phyloP scores from a whole-genome alignment of 1,140 invertebrate genomes.

The Zaprionus davidi region DNA sequence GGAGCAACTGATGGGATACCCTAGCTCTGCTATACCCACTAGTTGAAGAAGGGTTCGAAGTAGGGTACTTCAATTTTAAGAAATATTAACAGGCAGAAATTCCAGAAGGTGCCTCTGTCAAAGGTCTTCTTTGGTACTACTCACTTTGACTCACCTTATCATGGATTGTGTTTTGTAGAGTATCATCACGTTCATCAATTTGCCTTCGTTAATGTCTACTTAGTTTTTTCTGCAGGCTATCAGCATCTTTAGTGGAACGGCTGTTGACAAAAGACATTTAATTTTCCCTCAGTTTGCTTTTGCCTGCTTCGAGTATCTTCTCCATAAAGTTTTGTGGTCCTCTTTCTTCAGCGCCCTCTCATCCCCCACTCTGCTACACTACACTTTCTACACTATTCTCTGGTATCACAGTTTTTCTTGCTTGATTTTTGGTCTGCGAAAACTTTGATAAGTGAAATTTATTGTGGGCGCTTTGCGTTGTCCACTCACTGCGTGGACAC shows the following conservation, averaged over 20 bases:
- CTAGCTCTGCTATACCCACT: neutral
- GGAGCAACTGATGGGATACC: constrained; percentile 21
- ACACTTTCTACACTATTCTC: constrained; percentile 31
- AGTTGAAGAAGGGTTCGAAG: neutral
- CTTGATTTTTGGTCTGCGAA: constrained; percentile 64
- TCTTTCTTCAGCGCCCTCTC: neutral
- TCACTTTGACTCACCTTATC: neutral
- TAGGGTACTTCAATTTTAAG: too few relatives aligned
- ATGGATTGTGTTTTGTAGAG: neutral
- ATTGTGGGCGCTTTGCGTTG: constrained; percentile 72
- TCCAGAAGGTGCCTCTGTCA: too few relatives aligned
- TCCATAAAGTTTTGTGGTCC: constrained; percentile 71
- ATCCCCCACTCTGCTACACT: neutral
- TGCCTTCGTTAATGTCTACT: neutral
- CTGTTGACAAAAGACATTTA: constrained; percentile 81
- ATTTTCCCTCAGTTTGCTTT: constrained; percentile 71
- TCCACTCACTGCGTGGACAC: constrained; percentile 38
- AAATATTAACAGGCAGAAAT: too few relatives aligned
- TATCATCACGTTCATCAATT: neutral
- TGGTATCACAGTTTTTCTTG: constrained; percentile 32
- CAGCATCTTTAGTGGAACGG: constrained; percentile 52
- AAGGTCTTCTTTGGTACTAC: too few relatives aligned
- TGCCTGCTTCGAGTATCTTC: constrained; percentile 58
- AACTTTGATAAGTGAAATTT: constrained; percentile 82
- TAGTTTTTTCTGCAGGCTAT: constrained; percentile 32